phyloP scores from a whole-genome alignment of 2,113 vertebrate genomes.

The Tetrao urogallus region DNA sequence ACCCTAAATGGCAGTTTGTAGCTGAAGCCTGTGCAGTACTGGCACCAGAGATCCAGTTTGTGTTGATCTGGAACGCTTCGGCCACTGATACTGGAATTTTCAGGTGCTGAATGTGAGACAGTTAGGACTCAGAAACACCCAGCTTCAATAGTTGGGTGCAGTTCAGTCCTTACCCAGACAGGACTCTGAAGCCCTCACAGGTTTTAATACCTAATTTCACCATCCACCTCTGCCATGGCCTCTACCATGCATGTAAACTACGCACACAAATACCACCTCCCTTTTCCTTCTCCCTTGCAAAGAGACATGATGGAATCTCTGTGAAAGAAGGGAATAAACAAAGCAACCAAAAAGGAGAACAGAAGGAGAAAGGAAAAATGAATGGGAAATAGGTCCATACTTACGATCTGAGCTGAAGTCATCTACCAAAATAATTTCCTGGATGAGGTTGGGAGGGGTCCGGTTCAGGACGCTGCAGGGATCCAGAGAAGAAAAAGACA shows the following conservation, averaged over 20 bases:
- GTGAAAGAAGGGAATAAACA: not conserved
- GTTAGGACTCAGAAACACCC: not conserved
- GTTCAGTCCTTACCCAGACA: not conserved
- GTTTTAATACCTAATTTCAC: not conserved
- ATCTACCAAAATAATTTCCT: constrained; percentile 96
- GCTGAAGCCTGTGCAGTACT: not conserved
- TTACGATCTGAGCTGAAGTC: constrained; percentile 97
- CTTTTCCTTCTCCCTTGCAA: not conserved
- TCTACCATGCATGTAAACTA: not conserved
- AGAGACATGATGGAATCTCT: not conserved
- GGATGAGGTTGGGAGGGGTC: constrained; percentile 89
- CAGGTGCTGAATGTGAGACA: not conserved
- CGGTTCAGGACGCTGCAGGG: constrained; percentile 88
- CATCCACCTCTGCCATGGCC: not conserved
- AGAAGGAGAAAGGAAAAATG: not conserved
- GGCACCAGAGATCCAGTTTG: not conserved
- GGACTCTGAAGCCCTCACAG: not conserved
- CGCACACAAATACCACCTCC: not conserved
- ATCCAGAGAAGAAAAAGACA: constrained; percentile 7
- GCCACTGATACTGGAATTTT: not conserved
- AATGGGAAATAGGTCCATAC: constrained; percentile 62
- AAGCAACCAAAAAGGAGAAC: not conserved
- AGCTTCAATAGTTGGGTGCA: not conserved
- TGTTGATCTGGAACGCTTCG: not conserved
- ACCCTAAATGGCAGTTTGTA: not conserved